phyloP scores from a whole-genome alignment of 1,140 invertebrate genomes.

The Heterodera schachtii region DNA sequence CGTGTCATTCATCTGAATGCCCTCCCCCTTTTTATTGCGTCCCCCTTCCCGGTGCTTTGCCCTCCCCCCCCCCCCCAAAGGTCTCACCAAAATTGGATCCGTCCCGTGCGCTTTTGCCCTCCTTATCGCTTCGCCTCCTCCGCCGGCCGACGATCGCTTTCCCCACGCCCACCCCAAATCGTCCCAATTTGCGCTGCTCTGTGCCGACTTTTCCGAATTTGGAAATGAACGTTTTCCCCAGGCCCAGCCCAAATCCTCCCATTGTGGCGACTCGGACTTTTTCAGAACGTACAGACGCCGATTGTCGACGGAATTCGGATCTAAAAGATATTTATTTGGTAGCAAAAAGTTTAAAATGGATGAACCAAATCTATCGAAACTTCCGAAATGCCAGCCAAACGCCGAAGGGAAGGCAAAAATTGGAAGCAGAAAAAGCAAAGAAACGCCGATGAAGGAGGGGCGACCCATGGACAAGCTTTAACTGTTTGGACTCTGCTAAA shows the following conservation, averaged over 20 bases:
- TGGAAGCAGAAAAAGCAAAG: not conserved
- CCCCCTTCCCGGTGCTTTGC: no score
- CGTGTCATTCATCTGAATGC: no score
- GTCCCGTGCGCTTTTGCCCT: not conserved
- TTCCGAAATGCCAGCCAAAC: not conserved
- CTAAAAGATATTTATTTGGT: not conserved
- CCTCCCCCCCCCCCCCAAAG: no score
- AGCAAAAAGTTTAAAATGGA: not conserved
- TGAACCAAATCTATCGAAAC: not conserved
- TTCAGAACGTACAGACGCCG: constrained; percentile 13
- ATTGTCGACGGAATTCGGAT: constrained; percentile 1
- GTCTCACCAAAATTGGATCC: not conserved
- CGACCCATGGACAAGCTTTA: not conserved
- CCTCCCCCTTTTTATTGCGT: no score
- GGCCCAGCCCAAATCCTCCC: constrained; percentile 45
- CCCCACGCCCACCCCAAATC: constrained; percentile 29
- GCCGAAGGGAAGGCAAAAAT: not conserved
- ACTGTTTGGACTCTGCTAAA: not conserved
- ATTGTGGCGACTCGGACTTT: constrained; percentile 38
- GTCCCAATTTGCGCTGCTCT: constrained; percentile 13
- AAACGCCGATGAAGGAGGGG: not conserved
- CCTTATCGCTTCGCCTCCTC: not conserved
- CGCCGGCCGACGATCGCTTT: constrained; percentile 25
- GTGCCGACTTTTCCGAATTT: not conserved
- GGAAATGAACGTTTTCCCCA: constrained; percentile 43